Base-by-base conservation (phyloP, 2,113 vertebrate genomes). In the Apus apus region DNA sequence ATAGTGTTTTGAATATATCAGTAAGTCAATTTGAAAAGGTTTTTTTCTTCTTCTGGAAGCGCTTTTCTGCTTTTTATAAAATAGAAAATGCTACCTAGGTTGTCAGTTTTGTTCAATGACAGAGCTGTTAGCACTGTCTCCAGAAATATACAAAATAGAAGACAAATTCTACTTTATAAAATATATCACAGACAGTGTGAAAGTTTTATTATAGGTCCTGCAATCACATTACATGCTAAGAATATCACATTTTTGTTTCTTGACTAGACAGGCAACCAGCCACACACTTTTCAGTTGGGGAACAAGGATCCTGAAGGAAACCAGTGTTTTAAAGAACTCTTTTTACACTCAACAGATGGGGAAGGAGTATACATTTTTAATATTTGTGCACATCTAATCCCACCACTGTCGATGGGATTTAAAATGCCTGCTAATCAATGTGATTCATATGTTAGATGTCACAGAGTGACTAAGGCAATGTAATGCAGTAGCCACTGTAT, bases 401-500 rank as follows among this genome's bases (percentile, higher is more conserved):
- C 38, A 56, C 30, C 32, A 87, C 87, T 88, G 85, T 91, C 91
- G 74, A 43, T 88, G 82, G 92, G 79, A 88, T 86, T 94, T 95
- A 96, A 96, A 95, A 77, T 88, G 38, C 17, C 72, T 86, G 1
- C 75, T 92, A 74, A 90, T 87, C 87, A 93, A 60, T 22, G 48
- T 95, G 85, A 91, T 96, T n/a, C 68, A 90, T 94, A 38, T 88
- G 87, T 75, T 90, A 57, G 62, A 67, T 93, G 92, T 95, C 94
- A 84, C 1, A 1, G 75, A 91, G 32, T 90, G 78, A 95, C 81
- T 90, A 85, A 94, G 86, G 82, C 1, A 3, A 70, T 80, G 82
- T 95, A 94, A 96, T 67, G 60, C 75, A 83, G 92, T 94, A 97
- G 94, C 92, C 85, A 80, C 78, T 85, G 64, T 95, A 77, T 88